Conservation (phyloP, 2,797 vertebrate genomes). For the Pseudopleuronectes americanus region DNA sequence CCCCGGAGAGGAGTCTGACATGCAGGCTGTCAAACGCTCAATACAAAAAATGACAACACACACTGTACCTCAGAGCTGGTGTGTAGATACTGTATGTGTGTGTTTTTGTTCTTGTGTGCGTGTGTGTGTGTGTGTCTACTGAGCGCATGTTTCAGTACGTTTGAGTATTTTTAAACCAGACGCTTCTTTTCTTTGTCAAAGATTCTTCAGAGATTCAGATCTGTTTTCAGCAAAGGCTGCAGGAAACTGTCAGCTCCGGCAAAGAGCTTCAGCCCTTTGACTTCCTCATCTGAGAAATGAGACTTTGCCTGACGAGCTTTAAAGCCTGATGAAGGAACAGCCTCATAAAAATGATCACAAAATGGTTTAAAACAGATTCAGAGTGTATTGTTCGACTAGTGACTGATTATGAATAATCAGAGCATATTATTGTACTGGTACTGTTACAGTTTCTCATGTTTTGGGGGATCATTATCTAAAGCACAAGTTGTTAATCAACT, state of each 20-base stretch:
- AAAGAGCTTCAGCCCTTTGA: slow-evolving; percentile 20
- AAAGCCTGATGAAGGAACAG: too few relatives aligned
- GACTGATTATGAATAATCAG: too few relatives aligned
- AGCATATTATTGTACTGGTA: too few relatives aligned
- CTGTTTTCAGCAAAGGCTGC: slow-evolving; percentile 5
- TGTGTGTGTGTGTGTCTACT: background rate
- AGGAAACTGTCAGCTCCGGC: slow-evolving; percentile 14
- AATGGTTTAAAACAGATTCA: too few relatives aligned
- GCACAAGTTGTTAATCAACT: too few relatives aligned
- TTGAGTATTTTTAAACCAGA: slow-evolving; percentile 6
- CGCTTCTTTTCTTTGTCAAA: slow-evolving; percentile 23
- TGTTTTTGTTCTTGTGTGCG: background rate
- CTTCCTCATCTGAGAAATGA: background rate
- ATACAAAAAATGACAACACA: slow-evolving; percentile 44
- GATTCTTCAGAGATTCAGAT: slow-evolving; percentile 10
- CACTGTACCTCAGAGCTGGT: slow-evolving; percentile 25
- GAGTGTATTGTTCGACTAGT: too few relatives aligned
- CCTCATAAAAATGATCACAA: too few relatives aligned
- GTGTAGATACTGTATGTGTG: background rate
- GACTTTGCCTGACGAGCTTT: background rate
- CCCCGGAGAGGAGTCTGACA: slow-evolving; percentile 52
- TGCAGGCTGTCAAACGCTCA: slow-evolving; percentile 52
- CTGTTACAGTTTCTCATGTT: too few relatives aligned
- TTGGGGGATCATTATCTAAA: too few relatives aligned
- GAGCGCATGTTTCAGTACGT: slow-evolving; percentile 16